These are phyloP conservation scores for Enteromius viviparus DNA, from an alignment of 2,797 vertebrate species.

Conservation along the genomic window DNA sequence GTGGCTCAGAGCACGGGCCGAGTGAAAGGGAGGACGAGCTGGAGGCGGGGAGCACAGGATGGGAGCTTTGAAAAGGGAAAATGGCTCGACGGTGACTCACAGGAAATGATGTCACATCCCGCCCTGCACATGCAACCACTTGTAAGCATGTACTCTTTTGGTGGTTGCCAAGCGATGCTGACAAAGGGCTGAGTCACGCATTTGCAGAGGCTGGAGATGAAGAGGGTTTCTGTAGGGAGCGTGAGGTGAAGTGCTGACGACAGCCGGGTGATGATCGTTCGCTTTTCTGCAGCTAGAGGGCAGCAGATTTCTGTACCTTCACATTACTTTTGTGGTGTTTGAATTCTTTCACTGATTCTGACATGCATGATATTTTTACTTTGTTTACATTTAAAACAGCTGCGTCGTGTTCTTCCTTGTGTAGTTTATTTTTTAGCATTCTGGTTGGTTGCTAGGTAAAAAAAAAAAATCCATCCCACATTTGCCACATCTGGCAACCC, in stretches of 20 bases:
- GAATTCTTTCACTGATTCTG: neutral
- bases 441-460: neutral
- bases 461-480: neutral
- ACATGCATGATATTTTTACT: neutral
- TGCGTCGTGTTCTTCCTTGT: neutral
- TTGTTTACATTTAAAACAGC: neutral
- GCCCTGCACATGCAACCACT: conserved; percentile 52
- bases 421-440: neutral
- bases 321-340: neutral
- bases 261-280: neutral
- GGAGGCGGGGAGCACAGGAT: conserved; percentile 28
- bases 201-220: conserved; percentile 34
- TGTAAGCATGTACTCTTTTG: conserved; percentile 64
- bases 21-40: conserved; percentile 49
- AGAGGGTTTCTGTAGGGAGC: conserved; percentile 29
- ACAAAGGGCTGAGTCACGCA: conserved; percentile 71
- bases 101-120: conserved; percentile 72
- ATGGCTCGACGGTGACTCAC: conserved; percentile 72
- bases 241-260: conserved; percentile 23
- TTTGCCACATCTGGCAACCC: neutral
- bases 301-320: neutral
- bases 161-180: conserved; percentile 75
- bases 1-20: neutral
- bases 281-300: conserved; percentile 24
- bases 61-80: conserved; percentile 44